phyloP scores from a whole-genome alignment of 1,140 invertebrate genomes.

The Sipha flava region DNA sequence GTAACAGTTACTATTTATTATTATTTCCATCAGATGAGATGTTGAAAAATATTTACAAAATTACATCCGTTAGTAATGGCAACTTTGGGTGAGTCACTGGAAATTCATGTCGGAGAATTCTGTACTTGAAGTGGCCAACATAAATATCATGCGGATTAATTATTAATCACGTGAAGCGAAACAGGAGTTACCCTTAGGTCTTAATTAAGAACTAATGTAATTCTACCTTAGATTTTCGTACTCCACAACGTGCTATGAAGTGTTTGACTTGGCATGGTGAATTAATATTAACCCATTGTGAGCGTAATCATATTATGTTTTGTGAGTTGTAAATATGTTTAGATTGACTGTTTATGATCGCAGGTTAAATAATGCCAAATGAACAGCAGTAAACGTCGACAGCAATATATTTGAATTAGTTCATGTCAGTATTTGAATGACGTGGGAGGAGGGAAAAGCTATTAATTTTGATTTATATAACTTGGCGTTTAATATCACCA shows the following conservation, averaged over 20 bases:
- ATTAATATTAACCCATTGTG: not conserved
- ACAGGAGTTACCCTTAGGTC: not conserved
- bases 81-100: not conserved
- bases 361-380: not conserved
- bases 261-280: not conserved
- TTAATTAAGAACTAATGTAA: not conserved
- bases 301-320: not conserved
- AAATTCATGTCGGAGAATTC: not conserved
- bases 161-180: not conserved
- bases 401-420: not conserved
- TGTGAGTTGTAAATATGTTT: conserved; percentile 4
- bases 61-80: not conserved
- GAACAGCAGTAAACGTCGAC: not conserved
- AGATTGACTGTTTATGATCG: not conserved
- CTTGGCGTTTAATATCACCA: not conserved
- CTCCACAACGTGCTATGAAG: not conserved
- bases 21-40: not conserved
- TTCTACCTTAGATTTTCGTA: not conserved
- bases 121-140: not conserved
- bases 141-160: not conserved
- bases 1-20: too few relatives aligned
- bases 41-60: not conserved
- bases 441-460: not conserved
- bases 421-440: not conserved
- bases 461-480: not conserved